A percentile compares a stretch with the other conserved stretches of the same genome.
phyloP scores from a whole-genome alignment of 2,113 vertebrate genomes.

The Patagioenas fasciata region DNA sequence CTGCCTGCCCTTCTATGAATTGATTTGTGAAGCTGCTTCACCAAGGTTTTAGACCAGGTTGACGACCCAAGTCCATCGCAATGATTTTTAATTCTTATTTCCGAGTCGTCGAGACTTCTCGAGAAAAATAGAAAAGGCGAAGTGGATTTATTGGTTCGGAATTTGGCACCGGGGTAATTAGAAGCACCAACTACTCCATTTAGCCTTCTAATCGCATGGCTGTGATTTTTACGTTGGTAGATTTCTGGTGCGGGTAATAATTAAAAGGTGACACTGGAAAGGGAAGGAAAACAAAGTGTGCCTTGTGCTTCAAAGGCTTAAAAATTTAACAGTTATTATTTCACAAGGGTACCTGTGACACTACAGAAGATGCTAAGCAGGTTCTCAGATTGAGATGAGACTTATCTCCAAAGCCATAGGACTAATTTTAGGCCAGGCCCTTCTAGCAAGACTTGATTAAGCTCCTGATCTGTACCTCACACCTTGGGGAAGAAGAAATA shows the following conservation, averaged over 20 bases:
- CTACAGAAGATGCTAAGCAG: background rate
- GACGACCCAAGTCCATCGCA: background rate
- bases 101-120: background rate
- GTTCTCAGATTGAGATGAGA: background rate
- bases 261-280: conserved; percentile 49
- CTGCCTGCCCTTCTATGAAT: conserved; percentile 27
- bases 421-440: background rate
- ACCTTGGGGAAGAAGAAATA: background rate
- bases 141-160: background rate
- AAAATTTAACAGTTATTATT: background rate
- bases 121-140: conserved; percentile 26
- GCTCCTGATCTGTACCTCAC: background rate
- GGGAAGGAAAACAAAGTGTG: background rate
- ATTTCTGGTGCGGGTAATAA: conserved; percentile 14
- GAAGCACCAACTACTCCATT: conserved; percentile 51
- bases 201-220: conserved; percentile 25
- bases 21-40: conserved; percentile 62
- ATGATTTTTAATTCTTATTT: background rate
- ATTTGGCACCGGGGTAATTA: conserved; percentile 5
- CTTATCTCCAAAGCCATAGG: background rate
- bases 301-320: background rate
- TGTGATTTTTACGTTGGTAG: background rate
- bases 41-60: background rate
- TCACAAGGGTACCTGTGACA: background rate
- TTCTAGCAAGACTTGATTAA: background rate